Percentiles rank a stretch among this genome's conserved stretches.
Conservation (phyloP, 2,113 vertebrate species). For the Hippocampus barbouri region DNA sequence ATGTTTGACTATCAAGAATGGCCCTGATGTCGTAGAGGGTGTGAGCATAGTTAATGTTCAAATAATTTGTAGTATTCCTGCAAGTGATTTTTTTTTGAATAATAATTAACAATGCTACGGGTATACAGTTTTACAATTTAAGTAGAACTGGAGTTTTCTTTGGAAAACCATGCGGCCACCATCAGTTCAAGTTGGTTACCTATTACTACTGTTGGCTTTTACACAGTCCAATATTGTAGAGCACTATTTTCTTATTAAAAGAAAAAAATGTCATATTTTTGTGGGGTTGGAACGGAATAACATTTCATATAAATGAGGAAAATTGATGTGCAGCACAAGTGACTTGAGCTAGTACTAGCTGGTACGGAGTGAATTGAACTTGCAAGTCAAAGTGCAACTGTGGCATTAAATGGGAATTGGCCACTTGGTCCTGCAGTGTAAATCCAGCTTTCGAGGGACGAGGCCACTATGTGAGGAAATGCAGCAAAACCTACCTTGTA, state of each 20-base stretch:
- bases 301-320: background rate
- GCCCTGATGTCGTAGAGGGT: slow-evolving; percentile 29
- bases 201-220: background rate
- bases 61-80: background rate
- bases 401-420: background rate
- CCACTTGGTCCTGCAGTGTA: background rate
- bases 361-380: background rate
- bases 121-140: too few relatives aligned
- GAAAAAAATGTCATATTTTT: too few relatives aligned
- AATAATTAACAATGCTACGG: too few relatives aligned
- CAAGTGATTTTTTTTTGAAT: too few relatives aligned
- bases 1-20: slow-evolving; percentile 49
- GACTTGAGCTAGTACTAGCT: too few relatives aligned
- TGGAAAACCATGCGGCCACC: too few relatives aligned
- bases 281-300: background rate
- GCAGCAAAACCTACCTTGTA: slow-evolving; percentile 59
- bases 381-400: background rate
- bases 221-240: background rate
- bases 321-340: background rate
- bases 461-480: background rate
- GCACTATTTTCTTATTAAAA: too few relatives aligned
- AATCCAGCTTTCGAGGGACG: background rate
- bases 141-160: background rate
- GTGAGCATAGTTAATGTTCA: slow-evolving; percentile 15
- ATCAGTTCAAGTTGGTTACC: too few relatives aligned